Evolutionary conservation across 2,888 invertebrate species (phyloP).

Genomic region (Schrankia costaestrigalis): DNA sequence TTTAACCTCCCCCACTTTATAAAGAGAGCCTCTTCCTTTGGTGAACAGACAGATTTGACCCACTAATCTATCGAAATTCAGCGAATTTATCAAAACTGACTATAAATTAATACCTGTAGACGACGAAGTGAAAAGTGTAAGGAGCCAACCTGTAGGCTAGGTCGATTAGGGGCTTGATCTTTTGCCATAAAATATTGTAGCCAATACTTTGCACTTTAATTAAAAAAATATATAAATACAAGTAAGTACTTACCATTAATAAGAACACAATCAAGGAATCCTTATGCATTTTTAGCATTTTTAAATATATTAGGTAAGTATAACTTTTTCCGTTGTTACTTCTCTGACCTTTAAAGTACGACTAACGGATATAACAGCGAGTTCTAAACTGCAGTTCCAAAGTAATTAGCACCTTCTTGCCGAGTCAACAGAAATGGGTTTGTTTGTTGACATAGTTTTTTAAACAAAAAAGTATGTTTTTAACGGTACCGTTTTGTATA

Average conservation of each 20-base stretch:
- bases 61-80: too few species aligned
- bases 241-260: constrained; percentile 20
- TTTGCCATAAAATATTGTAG: too few species aligned
- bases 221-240: neutral
- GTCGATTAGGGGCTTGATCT: too few species aligned
- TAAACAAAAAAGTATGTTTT: constrained; percentile 35
- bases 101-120: too few species aligned
- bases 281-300: constrained; percentile 21
- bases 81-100: too few species aligned
- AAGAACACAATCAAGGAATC: constrained; percentile 11
- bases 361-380: constrained; percentile 53
- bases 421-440: constrained; percentile 50
- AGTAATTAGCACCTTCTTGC: constrained; percentile 59
- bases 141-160: too few species aligned
- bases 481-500: constrained; percentile 32
- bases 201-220: neutral
- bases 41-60: too few species aligned
- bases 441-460: constrained; percentile 45
- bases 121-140: too few species aligned
- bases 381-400: constrained; percentile 51
- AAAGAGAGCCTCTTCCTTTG: too few species aligned
- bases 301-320: too few species aligned
- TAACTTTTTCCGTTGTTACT: constrained; percentile 16
- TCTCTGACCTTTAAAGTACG: constrained; percentile 30
- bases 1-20: too few species aligned